Percentiles rank a stretch among this genome's conserved stretches.
phyloP scores from a whole-genome alignment of 2,888 invertebrate genomes.

The Conops quadrifasciatus region DNA sequence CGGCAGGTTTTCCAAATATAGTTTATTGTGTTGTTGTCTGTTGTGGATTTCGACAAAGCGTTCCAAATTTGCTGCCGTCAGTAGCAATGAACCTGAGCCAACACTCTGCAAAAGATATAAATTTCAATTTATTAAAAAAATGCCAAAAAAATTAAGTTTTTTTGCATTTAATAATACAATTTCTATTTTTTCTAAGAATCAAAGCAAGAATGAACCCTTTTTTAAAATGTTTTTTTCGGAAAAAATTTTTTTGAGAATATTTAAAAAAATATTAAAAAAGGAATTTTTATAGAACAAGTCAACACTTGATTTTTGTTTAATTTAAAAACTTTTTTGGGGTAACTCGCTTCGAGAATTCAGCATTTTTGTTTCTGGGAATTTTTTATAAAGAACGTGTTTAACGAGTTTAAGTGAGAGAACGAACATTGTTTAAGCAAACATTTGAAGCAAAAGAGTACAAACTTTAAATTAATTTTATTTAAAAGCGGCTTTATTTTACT shows the following conservation, averaged over 20 bases:
- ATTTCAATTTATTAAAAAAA: conserved; percentile 1
- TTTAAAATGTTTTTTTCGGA: background rate
- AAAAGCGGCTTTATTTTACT: background rate
- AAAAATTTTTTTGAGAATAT: too few species aligned
- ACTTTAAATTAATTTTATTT: background rate
- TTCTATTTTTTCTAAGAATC: too few species aligned
- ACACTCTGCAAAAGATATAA: conserved; percentile 71
- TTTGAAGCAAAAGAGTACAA: background rate
- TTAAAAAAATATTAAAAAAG: too few species aligned
- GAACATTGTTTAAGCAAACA: background rate
- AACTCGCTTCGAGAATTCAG: too few species aligned
- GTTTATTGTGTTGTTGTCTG: conserved; percentile 47
- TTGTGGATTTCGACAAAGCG: conserved; percentile 69
- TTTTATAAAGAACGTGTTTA: conserved; percentile 1
- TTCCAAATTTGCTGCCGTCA: conserved; percentile 79
- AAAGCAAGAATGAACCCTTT: background rate
- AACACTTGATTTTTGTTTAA: too few species aligned
- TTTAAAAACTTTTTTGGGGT: too few species aligned
- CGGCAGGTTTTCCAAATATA: conserved; percentile 42
- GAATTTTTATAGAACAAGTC: too few species aligned
- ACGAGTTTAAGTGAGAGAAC: background rate
- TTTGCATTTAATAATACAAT: background rate
- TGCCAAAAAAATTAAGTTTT: conserved; percentile 3
- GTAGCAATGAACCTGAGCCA: conserved; percentile 79
- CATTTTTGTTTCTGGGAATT: too few species aligned